Evolutionary conservation across 2,113 vertebrate species (phyloP).

Genomic region (Colistium nudipinnis): DNA sequence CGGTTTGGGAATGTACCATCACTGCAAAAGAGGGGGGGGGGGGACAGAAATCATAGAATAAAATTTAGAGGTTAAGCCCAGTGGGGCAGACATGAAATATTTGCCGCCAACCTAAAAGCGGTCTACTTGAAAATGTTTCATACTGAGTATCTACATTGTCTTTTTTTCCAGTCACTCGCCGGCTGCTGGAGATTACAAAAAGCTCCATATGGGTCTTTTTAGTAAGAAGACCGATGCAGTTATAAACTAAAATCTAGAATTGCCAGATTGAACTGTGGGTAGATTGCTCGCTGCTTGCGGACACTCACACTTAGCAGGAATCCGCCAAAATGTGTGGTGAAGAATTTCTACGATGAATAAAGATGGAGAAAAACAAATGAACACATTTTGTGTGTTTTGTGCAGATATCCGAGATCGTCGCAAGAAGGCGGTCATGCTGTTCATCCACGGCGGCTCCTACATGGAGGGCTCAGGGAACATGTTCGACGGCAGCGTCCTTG

Average conservation of each 20-base stretch:
- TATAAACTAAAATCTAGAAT: slow-evolving; percentile 13
- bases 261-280: slow-evolving; percentile 12
- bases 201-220: not conserved
- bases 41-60: slow-evolving; percentile 29
- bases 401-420: slow-evolving; percentile 92
- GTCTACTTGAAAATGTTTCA: slow-evolving; percentile 25
- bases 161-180: not conserved
- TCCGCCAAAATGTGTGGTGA: not conserved
- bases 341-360: not conserved
- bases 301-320: not conserved
- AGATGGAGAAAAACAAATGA: not conserved
- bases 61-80: slow-evolving; percentile 29
- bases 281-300: slow-evolving; percentile 14
- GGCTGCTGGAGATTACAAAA: slow-evolving; percentile 9
- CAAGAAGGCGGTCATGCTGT: slow-evolving; percentile 94
- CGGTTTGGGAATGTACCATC: slow-evolving; percentile 52
- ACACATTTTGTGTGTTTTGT: slow-evolving; percentile 25
- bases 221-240: not conserved
- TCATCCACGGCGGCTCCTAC: slow-evolving; percentile 92
- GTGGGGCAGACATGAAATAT: slow-evolving; percentile 18
- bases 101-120: slow-evolving; percentile 13
- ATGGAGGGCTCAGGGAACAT: slow-evolving; percentile 95
- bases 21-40: slow-evolving; percentile 16
- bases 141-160: slow-evolving; percentile 4
- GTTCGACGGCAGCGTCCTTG: slow-evolving; percentile 92